Conservation (phyloP, 2,888 invertebrate species). For the Tuta absoluta region DNA sequence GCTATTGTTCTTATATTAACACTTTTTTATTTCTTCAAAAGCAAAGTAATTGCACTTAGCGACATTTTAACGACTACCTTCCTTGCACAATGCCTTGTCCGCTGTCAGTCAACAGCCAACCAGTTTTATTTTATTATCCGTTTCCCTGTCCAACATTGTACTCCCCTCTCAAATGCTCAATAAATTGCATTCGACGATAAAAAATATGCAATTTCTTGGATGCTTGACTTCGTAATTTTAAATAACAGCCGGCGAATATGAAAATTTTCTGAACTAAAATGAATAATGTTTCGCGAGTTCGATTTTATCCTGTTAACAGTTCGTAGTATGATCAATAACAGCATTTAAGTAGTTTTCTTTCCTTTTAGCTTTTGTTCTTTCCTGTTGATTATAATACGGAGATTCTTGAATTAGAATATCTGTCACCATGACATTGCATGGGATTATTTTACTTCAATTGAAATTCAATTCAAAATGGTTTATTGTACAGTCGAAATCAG, state of each 20-base stretch:
- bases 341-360: not conserved
- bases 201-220: slow-evolving; percentile 21
- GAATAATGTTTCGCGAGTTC: slow-evolving; percentile 5
- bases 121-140: slow-evolving; percentile 75
- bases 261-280: slow-evolving; percentile 17
- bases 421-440: too few species aligned
- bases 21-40: not conserved
- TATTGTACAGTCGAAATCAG: too few species aligned
- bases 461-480: too few species aligned
- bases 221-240: slow-evolving; percentile 18
- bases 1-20: too few species aligned
- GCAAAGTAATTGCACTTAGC: not conserved
- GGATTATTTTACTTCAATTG: too few species aligned
- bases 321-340: slow-evolving; percentile 4
- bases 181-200: slow-evolving; percentile 19
- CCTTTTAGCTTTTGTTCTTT: not conserved
- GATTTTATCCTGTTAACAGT: slow-evolving; percentile 6
- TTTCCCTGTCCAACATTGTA: slow-evolving; percentile 53
- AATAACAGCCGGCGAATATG: slow-evolving; percentile 19
- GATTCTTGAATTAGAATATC: too few species aligned
- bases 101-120: slow-evolving; percentile 72
- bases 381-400: too few species aligned
- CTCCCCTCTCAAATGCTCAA: slow-evolving; percentile 21
- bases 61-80: not conserved
- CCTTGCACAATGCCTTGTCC: slow-evolving; percentile 50